A percentile compares a stretch with the other conserved stretches of the same genome.
Evolutionary conservation across 2,888 invertebrate species (phyloP).

Genomic region (Muscina levida): DNA sequence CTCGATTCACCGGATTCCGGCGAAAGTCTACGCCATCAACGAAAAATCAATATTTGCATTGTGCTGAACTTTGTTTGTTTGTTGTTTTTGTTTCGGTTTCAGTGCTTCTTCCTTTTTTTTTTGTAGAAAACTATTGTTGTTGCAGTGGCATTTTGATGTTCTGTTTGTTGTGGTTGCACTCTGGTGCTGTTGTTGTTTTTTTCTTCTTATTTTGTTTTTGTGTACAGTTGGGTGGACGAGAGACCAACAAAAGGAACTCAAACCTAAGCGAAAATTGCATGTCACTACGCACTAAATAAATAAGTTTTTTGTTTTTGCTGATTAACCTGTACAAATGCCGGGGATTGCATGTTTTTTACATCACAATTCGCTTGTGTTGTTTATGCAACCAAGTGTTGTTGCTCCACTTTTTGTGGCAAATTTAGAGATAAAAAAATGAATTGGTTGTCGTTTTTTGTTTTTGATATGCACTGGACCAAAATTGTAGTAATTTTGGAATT

Average conservation of each 20-base stretch:
- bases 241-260: slow-evolving; percentile 17
- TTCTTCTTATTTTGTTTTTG: slow-evolving; percentile 22
- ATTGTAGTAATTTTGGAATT: neutral
- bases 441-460: no score
- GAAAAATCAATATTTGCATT: slow-evolving; percentile 64
- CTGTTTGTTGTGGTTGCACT: slow-evolving; percentile 33
- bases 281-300: slow-evolving; percentile 65
- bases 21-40: slow-evolving; percentile 54
- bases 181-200: slow-evolving; percentile 16
- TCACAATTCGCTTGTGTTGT: slow-evolving; percentile 7
- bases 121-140: slow-evolving; percentile 45
- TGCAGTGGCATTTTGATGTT: slow-evolving; percentile 11
- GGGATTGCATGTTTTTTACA: slow-evolving; percentile 32
- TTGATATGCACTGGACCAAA: neutral
- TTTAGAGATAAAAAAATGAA: slow-evolving; percentile 27
- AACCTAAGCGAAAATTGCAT: slow-evolving; percentile 61
- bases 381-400: slow-evolving; percentile 38
- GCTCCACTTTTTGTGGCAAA: slow-evolving; percentile 50
- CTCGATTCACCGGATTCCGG: slow-evolving; percentile 37
- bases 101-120: neutral
- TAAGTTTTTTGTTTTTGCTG: slow-evolving; percentile 45
- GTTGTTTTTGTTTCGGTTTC: neutral
- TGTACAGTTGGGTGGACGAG: no score
- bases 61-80: slow-evolving; percentile 46
- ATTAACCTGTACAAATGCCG: slow-evolving; percentile 54